Percentiles rank a stretch among this genome's conserved stretches.
phyloP scores from a whole-genome alignment of 1,140 invertebrate species.

The Eueides isabella region DNA sequence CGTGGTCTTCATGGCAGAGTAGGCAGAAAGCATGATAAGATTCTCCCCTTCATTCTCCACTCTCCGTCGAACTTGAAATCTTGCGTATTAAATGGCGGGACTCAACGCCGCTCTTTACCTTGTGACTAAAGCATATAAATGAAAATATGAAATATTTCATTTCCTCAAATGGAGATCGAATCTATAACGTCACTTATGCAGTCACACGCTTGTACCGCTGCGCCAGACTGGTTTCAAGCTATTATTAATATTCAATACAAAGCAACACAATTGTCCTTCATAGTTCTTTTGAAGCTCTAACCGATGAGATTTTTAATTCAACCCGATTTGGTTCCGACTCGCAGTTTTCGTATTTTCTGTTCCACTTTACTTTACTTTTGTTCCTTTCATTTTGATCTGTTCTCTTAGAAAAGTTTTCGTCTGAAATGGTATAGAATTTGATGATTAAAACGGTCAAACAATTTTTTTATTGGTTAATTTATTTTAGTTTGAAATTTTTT shows the following conservation, averaged over 20 bases:
- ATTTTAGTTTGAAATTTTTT: background rate
- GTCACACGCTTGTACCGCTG: background rate
- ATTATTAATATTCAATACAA: conserved; percentile 10
- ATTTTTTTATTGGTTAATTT: conserved; percentile 9
- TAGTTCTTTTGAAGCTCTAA: conserved; percentile 9
- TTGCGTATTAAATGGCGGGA: background rate
- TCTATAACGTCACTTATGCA: background rate
- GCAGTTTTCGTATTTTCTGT: conserved; percentile 14
- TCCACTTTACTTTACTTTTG: conserved; percentile 14
- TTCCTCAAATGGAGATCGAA: background rate
- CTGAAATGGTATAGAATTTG: conserved; percentile 10
- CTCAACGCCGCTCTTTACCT: background rate
- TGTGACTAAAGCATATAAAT: background rate
- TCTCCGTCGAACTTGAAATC: too few relatives aligned
- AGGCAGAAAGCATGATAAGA: too few relatives aligned
- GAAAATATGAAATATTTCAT: background rate
- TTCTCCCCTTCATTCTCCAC: too few relatives aligned
- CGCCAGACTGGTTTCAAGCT: background rate
- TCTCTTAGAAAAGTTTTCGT: conserved; percentile 2
- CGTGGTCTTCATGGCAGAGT: too few relatives aligned
- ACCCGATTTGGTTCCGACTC: conserved; percentile 18
- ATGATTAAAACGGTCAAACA: conserved; percentile 11
- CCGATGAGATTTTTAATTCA: conserved; percentile 22
- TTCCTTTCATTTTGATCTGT: conserved; percentile 20
- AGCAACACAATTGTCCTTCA: conserved; percentile 10